phyloP scores from a whole-genome alignment of 2,888 invertebrate genomes.

The Calliopum simillimum region DNA sequence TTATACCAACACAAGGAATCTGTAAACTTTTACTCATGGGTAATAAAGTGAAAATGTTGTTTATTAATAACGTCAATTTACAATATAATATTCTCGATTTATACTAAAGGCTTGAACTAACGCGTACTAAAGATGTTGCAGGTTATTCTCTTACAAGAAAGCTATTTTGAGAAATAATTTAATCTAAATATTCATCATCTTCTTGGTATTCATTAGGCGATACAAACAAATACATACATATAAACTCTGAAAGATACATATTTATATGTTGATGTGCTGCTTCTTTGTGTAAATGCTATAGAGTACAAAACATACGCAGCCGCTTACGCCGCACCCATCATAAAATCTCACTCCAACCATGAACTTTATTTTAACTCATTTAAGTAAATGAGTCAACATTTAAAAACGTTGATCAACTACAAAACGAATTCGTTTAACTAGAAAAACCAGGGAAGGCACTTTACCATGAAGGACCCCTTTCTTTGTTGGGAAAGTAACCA shows the following conservation, averaged over 20 bases:
- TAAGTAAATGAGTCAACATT: conserved; percentile 30
- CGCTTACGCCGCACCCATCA: not conserved
- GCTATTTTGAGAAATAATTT: conserved; percentile 20
- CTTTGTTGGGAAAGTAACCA: not conserved
- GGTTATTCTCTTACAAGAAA: no score
- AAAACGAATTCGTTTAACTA: conserved; percentile 20
- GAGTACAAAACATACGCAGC: not conserved
- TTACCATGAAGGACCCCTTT: not conserved
- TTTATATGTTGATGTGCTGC: not conserved
- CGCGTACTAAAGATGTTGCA: no score
- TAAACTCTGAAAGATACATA: not conserved
- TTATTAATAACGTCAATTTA: conserved; percentile 45
- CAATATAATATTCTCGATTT: conserved; percentile 43
- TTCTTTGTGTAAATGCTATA: not conserved
- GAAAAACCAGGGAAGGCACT: conserved; percentile 6
- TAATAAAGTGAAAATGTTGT: conserved; percentile 23
- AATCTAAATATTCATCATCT: conserved; percentile 32
- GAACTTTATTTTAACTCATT: conserved; percentile 24
- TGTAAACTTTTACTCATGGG: not conserved
- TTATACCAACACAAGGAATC: not conserved
- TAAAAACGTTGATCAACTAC: conserved; percentile 32
- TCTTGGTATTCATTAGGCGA: conserved; percentile 14
- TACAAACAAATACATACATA: not conserved
- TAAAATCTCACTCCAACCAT: not conserved
- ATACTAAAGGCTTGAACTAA: conserved; percentile 6